Percentiles rank a stretch among this genome's conserved stretches.
Evolutionary conservation across 92 coral and sea anemone genomes (phyloP).

Genomic region (Palythoa grandis): DNA sequence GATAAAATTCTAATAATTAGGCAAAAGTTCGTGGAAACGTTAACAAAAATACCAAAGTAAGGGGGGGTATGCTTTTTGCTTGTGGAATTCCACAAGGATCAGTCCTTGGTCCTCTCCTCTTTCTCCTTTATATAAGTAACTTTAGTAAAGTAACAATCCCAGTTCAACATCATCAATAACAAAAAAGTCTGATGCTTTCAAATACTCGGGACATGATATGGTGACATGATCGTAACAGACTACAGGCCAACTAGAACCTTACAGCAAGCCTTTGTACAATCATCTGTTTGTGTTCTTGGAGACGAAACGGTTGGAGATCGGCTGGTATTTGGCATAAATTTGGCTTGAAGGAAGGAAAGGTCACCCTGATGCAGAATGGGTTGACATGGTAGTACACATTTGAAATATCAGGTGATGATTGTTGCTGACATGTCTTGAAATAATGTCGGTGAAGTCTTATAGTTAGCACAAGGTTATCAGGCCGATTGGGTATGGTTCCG

Average conservation of each 20-base stretch:
- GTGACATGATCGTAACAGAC: not conserved
- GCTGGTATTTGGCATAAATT: constrained; percentile 34
- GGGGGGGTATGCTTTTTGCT: too few relatives aligned
- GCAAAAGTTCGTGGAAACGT: too few relatives aligned
- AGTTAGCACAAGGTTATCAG: constrained; percentile 58
- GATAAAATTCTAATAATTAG: too few relatives aligned
- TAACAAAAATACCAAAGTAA: too few relatives aligned
- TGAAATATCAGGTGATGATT: constrained; percentile 46
- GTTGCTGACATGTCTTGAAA: constrained; percentile 52
- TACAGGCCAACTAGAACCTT: not conserved
- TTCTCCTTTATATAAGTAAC: too few relatives aligned
- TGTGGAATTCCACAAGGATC: too few relatives aligned
- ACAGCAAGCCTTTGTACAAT: not conserved
- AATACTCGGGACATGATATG: not conserved
- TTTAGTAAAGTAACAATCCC: too few relatives aligned
- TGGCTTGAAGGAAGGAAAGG: constrained; percentile 23
- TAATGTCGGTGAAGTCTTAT: constrained; percentile 50
- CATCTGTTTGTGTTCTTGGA: constrained; percentile 19
- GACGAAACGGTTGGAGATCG: constrained; percentile 49
- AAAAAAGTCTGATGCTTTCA: not conserved
- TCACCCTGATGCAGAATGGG: constrained; percentile 36
- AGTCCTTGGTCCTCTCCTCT: too few relatives aligned
- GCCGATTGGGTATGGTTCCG: constrained; percentile 57
- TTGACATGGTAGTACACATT: constrained; percentile 49
- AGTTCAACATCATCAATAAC: not conserved